A percentile compares a stretch with the other conserved stretches of the same genome.
Conservation (phyloP, 2,113 vertebrate genomes). For the Australoheros scitulus region DNA sequence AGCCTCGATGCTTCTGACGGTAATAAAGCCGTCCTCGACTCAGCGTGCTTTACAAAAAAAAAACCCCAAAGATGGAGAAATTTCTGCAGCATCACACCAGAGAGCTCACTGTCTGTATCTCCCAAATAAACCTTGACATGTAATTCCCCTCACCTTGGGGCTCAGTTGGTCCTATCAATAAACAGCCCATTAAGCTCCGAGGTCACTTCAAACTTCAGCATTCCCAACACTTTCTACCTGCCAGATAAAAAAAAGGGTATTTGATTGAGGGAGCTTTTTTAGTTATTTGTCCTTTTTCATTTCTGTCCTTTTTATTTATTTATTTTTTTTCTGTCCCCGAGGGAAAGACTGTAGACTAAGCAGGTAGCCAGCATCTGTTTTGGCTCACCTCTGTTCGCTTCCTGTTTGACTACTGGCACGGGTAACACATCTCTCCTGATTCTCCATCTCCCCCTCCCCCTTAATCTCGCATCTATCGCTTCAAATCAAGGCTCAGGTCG, state of each 20-base stretch:
- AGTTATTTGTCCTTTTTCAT: not conserved
- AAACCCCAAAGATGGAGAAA: constrained; percentile 21
- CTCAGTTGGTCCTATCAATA: constrained; percentile 43
- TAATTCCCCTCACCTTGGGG: constrained; percentile 64
- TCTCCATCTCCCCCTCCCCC: constrained; percentile 14
- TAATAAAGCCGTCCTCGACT: constrained; percentile 43
- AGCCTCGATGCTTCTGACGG: constrained; percentile 6
- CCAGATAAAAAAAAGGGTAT: not conserved
- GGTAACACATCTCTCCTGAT: constrained; percentile 19
- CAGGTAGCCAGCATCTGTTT: constrained; percentile 59
- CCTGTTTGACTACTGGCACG: constrained; percentile 44
- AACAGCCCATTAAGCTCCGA: constrained; percentile 51
- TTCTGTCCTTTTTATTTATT: not conserved
- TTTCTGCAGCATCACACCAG: constrained; percentile 49
- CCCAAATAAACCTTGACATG: constrained; percentile 66
- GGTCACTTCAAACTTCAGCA: constrained; percentile 47
- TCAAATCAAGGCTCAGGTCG: constrained; percentile 56
- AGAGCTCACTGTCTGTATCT: constrained; percentile 36
- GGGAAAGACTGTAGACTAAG: constrained; percentile 30
- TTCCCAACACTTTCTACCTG: constrained; percentile 10
- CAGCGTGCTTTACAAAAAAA: constrained; percentile 21
- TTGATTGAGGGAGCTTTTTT: not conserved
- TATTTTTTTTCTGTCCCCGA: not conserved
- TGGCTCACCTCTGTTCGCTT: constrained; percentile 52
- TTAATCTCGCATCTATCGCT: constrained; percentile 59